phyloP scores from a whole-genome alignment of 2,888 invertebrate genomes.

The Amblyjoppa fuscipennis region DNA sequence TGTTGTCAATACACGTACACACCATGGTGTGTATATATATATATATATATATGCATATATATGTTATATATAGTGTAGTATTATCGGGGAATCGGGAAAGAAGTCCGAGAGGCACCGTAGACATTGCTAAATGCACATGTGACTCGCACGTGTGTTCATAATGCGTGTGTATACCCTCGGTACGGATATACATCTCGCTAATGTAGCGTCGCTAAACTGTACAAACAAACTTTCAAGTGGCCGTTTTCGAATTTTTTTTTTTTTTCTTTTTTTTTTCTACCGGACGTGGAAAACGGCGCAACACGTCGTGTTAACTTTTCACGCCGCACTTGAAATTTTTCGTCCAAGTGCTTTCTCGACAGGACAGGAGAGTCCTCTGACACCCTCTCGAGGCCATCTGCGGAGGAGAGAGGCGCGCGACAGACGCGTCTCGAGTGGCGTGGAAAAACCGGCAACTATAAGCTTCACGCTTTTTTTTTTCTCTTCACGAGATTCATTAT shows the following conservation, averaged over 20 bases:
- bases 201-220: background rate
- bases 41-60: background rate
- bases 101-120: conserved; percentile 4
- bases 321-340: conserved; percentile 53
- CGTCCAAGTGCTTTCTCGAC: conserved; percentile 38
- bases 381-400: conserved; percentile 64
- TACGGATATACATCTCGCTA: background rate
- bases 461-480: conserved; percentile 33
- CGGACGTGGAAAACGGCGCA: conserved; percentile 51
- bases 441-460: conserved; percentile 50
- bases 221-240: conserved; percentile 14
- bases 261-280: background rate
- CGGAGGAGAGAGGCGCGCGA: background rate
- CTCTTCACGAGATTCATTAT: conserved; percentile 41
- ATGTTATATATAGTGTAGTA: background rate
- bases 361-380: conserved; percentile 20
- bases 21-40: conserved; percentile 20
- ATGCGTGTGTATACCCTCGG: conserved; percentile 38
- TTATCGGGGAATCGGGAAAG: conserved; percentile 20
- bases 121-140: conserved; percentile 58
- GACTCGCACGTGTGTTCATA: conserved; percentile 59
- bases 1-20: conserved; percentile 39
- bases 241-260: background rate
- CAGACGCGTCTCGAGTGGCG: conserved; percentile 43
- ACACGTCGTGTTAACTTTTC: conserved; percentile 37